Percentiles rank a stretch among this genome's conserved stretches.
Conservation (phyloP, 1,140 invertebrate genomes). For the Trichonephila clavipes region DNA sequence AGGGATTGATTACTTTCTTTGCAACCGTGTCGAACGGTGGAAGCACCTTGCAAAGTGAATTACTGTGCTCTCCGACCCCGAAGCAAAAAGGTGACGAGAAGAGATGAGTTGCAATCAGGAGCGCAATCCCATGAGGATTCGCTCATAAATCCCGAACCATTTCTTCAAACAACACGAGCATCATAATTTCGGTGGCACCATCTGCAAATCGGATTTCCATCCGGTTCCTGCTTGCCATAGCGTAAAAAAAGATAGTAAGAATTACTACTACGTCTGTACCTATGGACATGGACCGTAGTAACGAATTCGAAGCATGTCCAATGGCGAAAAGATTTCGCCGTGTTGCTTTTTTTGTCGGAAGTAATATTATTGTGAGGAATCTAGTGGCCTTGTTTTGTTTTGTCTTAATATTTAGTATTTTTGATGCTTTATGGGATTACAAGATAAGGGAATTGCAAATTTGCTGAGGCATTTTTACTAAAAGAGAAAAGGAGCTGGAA, state of each 20-base stretch:
- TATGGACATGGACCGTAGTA: conserved; percentile 22
- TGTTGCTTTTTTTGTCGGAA: background rate
- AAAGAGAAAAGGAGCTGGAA: no score
- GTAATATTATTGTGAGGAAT: conserved; percentile 16
- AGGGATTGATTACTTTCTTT: conserved; percentile 65
- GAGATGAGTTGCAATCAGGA: conserved; percentile 69
- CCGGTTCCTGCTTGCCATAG: conserved; percentile 1
- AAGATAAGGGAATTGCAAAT: background rate
- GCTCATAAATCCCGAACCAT: conserved; percentile 53
- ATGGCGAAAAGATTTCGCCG: conserved; percentile 18
- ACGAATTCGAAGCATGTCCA: conserved; percentile 20
- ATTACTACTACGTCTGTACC: background rate
- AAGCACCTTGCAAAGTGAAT: conserved; percentile 66
- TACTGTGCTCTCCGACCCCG: conserved; percentile 35
- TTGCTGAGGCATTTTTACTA: no score
- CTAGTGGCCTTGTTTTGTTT: background rate
- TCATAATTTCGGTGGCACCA: conserved; percentile 59
- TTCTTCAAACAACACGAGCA: conserved; percentile 61
- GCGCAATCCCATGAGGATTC: conserved; percentile 45
- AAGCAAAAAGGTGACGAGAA: conserved; percentile 49
- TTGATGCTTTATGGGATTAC: no score
- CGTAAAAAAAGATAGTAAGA: background rate
- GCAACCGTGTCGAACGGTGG: conserved; percentile 31
- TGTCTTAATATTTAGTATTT: background rate
- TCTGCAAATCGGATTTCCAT: conserved; percentile 61